Evolutionary conservation across 1,140 invertebrate species (phyloP).

Genomic region (Drosophila triauraria): DNA sequence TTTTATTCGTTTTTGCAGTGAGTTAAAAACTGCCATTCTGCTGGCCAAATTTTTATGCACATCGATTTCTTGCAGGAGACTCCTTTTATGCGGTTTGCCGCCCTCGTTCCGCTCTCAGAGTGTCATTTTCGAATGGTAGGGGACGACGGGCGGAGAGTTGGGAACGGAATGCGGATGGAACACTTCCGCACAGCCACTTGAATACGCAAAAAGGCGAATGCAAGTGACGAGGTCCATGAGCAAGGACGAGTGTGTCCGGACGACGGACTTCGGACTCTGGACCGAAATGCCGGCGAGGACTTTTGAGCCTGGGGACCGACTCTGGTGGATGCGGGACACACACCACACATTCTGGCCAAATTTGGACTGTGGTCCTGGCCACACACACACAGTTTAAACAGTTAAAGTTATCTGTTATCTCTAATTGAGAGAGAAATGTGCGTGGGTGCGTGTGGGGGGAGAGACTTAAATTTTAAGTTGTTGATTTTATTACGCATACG

Average conservation of each 20-base stretch:
- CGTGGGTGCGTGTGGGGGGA: not conserved
- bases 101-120: conserved; percentile 49
- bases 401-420: conserved; percentile 44
- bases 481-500: conserved; percentile 60
- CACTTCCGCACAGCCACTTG: conserved; percentile 77
- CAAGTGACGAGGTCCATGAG: conserved; percentile 62
- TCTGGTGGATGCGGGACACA: conserved; percentile 5
- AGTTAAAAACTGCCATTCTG: conserved; percentile 6
- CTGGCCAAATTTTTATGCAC: conserved; percentile 45
- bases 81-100: conserved; percentile 57
- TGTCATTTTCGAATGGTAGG: conserved; percentile 53
- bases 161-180: conserved; percentile 19
- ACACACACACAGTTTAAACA: conserved; percentile 31
- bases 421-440: conserved; percentile 53
- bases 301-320: conserved; percentile 18
- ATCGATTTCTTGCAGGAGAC: conserved; percentile 55
- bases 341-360: conserved; percentile 16
- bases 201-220: conserved; percentile 77
- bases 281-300: conserved; percentile 7
- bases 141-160: not conserved
- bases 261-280: not conserved
- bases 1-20: not conserved
- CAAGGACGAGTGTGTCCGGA: conserved; percentile 41
- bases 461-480: conserved; percentile 35
- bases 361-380: conserved; percentile 21